A percentile compares a stretch with the other conserved stretches of the same genome.
phyloP scores from a whole-genome alignment of 2,113 vertebrate genomes.

The Eulacestoma nigropectus region DNA sequence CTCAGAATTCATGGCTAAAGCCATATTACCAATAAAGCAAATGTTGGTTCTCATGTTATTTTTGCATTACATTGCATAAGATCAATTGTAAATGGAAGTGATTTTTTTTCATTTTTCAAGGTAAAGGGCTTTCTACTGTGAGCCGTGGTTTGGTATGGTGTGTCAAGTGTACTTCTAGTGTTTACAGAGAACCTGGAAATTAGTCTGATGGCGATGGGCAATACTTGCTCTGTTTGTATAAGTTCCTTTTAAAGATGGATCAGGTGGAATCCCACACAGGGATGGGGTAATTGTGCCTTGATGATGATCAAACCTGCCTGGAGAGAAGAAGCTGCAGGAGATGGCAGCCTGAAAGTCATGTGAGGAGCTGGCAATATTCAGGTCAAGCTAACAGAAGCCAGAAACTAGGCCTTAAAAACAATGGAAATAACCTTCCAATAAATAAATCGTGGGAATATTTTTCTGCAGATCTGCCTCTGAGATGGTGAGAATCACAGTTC shows the following conservation, averaged over 20 bases:
- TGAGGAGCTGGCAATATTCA: neutral
- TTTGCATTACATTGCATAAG: neutral
- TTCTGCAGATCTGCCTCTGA: neutral
- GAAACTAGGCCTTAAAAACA: neutral
- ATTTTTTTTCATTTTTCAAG: neutral
- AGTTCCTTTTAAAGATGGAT: neutral
- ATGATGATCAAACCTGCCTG: neutral
- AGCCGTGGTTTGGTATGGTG: neutral
- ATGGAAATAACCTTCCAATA: neutral
- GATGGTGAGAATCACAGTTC: neutral
- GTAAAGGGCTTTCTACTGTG: neutral
- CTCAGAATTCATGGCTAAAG: neutral
- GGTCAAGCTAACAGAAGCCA: neutral
- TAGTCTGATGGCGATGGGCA: neutral
- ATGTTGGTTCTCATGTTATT: neutral
- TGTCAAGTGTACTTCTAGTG: neutral
- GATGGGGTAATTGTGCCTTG: neutral
- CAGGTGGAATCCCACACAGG: neutral
- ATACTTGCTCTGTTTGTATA: neutral
- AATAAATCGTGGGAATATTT: neutral
- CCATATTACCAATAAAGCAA: neutral
- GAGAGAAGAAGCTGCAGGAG: neutral
- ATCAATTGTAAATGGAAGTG: neutral
- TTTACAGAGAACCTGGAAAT: neutral
- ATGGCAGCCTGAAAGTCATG: neutral